phyloP scores from a whole-genome alignment of 2,113 vertebrate species.

The Corythaixoides concolor region DNA sequence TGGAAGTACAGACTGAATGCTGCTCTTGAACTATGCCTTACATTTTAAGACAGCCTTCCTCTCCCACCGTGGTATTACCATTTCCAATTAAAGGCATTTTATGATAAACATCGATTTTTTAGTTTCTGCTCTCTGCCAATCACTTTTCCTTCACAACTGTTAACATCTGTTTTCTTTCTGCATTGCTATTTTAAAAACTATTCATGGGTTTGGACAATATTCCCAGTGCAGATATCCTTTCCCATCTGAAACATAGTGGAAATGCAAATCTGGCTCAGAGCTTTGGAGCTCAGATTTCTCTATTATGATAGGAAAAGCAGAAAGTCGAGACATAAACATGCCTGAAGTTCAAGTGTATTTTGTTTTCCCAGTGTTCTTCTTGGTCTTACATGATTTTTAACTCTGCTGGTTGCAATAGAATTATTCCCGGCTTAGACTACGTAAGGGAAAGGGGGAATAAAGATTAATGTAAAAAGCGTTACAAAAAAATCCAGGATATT shows the following conservation, averaged over 20 bases:
- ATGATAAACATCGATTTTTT: background rate
- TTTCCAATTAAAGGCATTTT: background rate
- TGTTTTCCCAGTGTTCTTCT: background rate
- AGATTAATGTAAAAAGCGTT: background rate
- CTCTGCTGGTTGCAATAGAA: background rate
- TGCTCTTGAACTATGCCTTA: background rate
- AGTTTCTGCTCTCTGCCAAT: background rate
- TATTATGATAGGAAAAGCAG: background rate
- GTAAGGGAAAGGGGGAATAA: background rate
- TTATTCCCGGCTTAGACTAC: background rate
- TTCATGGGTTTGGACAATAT: background rate
- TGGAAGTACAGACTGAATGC: background rate
- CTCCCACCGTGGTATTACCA: background rate
- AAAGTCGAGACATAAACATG: background rate
- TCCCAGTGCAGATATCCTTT: background rate
- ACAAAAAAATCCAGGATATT: background rate
- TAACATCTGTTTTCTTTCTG: slow-evolving; percentile 41
- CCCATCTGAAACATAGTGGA: background rate
- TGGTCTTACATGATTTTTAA: background rate
- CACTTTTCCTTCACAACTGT: background rate
- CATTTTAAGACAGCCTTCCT: background rate
- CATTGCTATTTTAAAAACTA: background rate
- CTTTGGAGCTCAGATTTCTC: background rate
- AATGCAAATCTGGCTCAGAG: background rate
- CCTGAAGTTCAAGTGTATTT: background rate